Conservation (phyloP, 2,888 invertebrate genomes). For the Idaea aversata region DNA sequence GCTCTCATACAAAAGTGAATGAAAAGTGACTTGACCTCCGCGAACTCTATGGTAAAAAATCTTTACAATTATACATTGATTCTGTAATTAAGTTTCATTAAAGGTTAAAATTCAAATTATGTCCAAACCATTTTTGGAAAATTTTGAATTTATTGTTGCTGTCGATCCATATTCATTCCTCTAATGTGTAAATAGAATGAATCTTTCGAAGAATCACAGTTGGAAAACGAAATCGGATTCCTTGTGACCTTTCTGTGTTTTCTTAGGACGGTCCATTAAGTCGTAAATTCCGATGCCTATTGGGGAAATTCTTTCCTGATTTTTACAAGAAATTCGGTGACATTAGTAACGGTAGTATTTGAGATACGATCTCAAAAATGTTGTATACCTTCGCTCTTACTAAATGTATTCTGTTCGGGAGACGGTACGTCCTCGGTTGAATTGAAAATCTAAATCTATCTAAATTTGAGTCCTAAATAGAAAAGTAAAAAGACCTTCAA, state of each 20-base stretch:
- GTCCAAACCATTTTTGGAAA: neutral
- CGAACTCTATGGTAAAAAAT: too few species aligned
- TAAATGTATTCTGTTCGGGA: neutral
- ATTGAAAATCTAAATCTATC: too few species aligned
- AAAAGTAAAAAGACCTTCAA: too few species aligned
- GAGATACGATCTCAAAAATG: slow-evolving; percentile 14
- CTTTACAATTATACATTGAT: too few species aligned
- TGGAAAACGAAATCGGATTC: slow-evolving; percentile 49
- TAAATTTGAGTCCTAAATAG: too few species aligned
- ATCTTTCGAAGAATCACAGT: slow-evolving; percentile 31
- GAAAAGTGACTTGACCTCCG: too few species aligned
- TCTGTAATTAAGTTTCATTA: too few species aligned
- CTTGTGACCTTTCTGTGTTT: slow-evolving; percentile 46
- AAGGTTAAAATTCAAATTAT: too few species aligned
- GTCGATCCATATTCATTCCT: neutral
- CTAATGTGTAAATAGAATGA: neutral
- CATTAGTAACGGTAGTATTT: slow-evolving; percentile 5
- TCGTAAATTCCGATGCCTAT: slow-evolving; percentile 46
- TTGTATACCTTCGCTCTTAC: slow-evolving; percentile 1
- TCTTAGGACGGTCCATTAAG: slow-evolving; percentile 59
- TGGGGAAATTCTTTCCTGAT: slow-evolving; percentile 34
- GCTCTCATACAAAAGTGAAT: too few species aligned
- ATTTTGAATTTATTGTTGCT: neutral
- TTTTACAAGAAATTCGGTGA: slow-evolving; percentile 21
- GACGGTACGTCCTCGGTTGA: too few species aligned